Conservation (phyloP, 2,888 invertebrate species). For the Orchestes rusci region DNA sequence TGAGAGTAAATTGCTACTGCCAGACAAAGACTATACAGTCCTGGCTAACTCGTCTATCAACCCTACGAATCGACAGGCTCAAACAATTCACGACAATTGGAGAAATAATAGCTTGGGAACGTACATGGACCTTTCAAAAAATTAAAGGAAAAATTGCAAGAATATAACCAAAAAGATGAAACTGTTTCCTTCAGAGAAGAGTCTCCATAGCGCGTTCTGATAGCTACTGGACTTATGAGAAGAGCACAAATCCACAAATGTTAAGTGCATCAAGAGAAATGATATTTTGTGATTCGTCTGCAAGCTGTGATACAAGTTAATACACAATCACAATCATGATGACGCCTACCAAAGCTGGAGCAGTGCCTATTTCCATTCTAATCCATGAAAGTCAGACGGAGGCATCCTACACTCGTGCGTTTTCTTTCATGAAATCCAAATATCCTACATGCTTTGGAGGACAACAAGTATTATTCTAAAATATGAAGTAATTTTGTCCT, state of each 20-base stretch:
- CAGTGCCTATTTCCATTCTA: background rate
- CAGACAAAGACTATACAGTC: no score
- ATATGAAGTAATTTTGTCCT: background rate
- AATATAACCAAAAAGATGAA: background rate
- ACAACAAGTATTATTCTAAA: background rate
- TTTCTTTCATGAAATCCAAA: slow-evolving; percentile 2
- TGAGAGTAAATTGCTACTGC: no score
- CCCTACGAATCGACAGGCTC: no score
- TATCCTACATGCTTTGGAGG: slow-evolving; percentile 4
- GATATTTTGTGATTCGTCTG: background rate
- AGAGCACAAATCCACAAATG: background rate
- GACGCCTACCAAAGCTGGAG: background rate
- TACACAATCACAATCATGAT: background rate
- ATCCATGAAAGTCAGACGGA: slow-evolving; percentile 3
- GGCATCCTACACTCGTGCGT: slow-evolving; percentile 1
- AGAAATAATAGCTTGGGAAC: background rate
- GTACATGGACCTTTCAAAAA: background rate
- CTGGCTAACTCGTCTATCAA: no score
- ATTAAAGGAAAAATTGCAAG: background rate
- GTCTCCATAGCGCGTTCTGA: background rate
- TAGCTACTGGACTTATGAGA: background rate
- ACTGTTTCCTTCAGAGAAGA: background rate
- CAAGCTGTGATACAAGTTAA: background rate
- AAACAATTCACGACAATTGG: background rate
- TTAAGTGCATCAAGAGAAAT: background rate